A percentile compares a stretch with the other conserved stretches of the same genome.
Evolutionary conservation across 2,888 invertebrate species (phyloP).

Genomic region (Agrochola litura): DNA sequence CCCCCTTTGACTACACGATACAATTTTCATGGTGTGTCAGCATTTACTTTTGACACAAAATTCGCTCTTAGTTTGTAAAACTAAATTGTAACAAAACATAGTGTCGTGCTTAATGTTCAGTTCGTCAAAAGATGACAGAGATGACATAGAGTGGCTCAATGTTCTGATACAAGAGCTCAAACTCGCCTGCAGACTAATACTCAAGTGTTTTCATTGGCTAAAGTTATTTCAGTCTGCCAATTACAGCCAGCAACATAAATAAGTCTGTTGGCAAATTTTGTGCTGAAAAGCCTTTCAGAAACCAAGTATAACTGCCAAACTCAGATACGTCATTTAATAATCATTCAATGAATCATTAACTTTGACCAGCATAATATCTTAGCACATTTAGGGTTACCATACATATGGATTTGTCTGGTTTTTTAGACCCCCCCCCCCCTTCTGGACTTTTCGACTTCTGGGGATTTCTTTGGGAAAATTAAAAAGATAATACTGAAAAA

Average conservation of each 20-base stretch:
- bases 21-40: not conserved
- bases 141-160: not conserved
- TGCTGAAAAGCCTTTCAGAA: slow-evolving; percentile 11
- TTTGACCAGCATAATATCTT: slow-evolving; percentile 5
- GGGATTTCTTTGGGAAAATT: not conserved
- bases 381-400: not conserved
- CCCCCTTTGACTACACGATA: not conserved
- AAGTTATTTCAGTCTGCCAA: slow-evolving; percentile 1
- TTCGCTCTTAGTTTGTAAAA: not conserved
- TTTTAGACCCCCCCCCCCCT: not conserved
- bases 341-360: not conserved
- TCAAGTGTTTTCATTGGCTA: not conserved
- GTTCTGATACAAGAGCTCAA: not conserved
- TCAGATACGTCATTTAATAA: slow-evolving; percentile 3
- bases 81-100: not conserved
- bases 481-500: not conserved
- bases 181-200: not conserved
- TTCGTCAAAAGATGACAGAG: not conserved
- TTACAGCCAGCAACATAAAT: not conserved
- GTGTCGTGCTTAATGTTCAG: not conserved
- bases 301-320: slow-evolving; percentile 1
- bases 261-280: slow-evolving; percentile 11
- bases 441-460: too few relatives aligned
- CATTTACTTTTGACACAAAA: not conserved
- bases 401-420: not conserved